Conservation (phyloP, 2,113 vertebrate species). For the Pardalotus punctatus region DNA sequence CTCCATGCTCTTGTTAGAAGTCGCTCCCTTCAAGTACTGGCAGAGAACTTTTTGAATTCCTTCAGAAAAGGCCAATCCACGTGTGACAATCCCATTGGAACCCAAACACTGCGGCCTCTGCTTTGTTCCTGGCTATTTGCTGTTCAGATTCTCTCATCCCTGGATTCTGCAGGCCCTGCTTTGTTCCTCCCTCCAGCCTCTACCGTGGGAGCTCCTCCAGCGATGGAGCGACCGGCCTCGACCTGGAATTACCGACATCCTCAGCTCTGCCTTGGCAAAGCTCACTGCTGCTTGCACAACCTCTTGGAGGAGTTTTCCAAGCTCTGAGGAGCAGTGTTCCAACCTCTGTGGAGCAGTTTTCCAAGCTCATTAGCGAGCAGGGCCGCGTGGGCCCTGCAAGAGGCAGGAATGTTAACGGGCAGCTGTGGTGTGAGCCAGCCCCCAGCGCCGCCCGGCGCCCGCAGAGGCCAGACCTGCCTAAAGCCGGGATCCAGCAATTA, state of each 20-base stretch:
- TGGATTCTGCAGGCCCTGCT: not conserved
- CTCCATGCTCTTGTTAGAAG: not conserved
- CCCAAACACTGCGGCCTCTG: not conserved
- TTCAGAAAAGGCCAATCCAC: not conserved
- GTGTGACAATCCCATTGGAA: not conserved
- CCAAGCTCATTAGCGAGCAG: not conserved
- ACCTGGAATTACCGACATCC: not conserved
- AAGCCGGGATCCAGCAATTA: not conserved
- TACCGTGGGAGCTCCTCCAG: fast-evolving
- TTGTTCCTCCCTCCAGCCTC: not conserved
- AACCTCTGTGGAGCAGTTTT: not conserved
- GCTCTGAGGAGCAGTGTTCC: not conserved
- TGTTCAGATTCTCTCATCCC: not conserved
- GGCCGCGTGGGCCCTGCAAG: not conserved
- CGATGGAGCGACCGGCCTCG: fast-evolving
- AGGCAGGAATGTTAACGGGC: constrained; percentile 1
- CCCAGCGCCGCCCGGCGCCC: not conserved
- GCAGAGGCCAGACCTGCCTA: constrained; percentile 6
- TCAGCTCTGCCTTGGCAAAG: not conserved
- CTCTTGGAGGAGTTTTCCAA: not conserved
- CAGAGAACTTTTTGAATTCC: not conserved
- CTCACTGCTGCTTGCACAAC: not conserved
- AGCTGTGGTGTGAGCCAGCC: not conserved
- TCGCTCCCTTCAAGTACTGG: not conserved
- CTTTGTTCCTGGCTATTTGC: not conserved